Percentiles rank a stretch among this genome's conserved stretches.
Conservation (phyloP, 23 tunicate genomes). For the Styela plicata region DNA sequence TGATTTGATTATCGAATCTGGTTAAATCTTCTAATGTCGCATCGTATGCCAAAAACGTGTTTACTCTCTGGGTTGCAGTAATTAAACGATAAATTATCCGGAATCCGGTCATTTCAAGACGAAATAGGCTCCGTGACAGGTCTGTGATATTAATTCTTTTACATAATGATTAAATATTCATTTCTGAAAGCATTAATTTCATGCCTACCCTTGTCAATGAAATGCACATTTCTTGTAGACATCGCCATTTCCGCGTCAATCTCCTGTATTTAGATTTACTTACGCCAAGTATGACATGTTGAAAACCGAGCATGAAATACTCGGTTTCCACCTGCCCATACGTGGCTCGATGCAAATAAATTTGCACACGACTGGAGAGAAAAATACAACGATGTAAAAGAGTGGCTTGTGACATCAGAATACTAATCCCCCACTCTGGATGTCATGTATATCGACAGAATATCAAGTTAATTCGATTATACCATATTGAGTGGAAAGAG, state of each 20-base stretch:
- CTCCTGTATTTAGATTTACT: no score
- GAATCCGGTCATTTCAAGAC: not conserved
- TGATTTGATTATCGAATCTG: no score
- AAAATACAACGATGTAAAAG: not conserved
- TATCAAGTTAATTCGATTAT: not conserved
- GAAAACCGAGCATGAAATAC: no score
- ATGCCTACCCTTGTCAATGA: not conserved
- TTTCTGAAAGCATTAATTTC: not conserved
- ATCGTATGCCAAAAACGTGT: not conserved
- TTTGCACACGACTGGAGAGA: no score
- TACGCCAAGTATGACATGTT: no score
- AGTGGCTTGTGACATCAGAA: not conserved
- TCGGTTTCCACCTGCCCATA: no score
- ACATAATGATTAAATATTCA: no score
- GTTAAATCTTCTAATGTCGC: no score
- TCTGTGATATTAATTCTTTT: not conserved
- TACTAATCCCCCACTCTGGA: not conserved
- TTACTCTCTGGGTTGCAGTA: not conserved
- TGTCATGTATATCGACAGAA: not conserved
- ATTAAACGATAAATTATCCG: not conserved
- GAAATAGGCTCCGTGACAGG: not conserved
- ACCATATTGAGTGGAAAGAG: not conserved
- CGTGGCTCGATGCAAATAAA: no score
- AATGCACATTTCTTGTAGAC: not conserved
- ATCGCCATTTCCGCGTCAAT: no score